Conservation (phyloP, 2,113 vertebrate genomes). For the Xiphophorus couchianus region DNA sequence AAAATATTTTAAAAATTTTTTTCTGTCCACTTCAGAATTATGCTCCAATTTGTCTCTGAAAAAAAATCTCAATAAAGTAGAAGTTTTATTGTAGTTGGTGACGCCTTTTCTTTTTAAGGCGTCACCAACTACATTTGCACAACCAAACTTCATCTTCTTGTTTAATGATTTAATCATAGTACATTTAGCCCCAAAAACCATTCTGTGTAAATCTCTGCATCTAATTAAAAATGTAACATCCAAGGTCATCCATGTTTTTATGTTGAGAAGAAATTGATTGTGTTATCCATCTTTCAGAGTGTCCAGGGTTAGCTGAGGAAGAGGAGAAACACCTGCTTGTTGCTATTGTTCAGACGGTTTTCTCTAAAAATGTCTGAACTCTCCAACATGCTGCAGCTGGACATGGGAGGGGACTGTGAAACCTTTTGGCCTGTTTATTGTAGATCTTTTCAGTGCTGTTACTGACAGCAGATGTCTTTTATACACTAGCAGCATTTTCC, state of each 20-base stretch:
- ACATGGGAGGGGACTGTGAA: constrained; percentile 63
- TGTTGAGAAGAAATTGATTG: constrained; percentile 13
- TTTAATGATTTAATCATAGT: constrained; percentile 11
- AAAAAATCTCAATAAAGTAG: too few species aligned
- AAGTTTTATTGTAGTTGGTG: too few species aligned
- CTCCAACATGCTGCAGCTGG: constrained; percentile 68
- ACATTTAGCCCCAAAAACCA: not conserved
- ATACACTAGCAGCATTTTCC: constrained; percentile 50
- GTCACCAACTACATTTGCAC: constrained; percentile 16
- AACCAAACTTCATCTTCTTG: constrained; percentile 10
- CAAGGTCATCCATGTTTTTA: constrained; percentile 9
- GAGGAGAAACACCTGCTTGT: constrained; percentile 71
- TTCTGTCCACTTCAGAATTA: too few species aligned
- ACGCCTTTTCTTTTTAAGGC: not conserved
- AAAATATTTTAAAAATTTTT: too few species aligned
- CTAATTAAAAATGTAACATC: constrained; percentile 34
- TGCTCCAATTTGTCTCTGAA: too few species aligned
- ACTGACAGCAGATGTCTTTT: constrained; percentile 68
- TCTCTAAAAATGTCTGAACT: constrained; percentile 33
- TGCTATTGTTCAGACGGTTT: constrained; percentile 46
- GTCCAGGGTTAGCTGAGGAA: constrained; percentile 31
- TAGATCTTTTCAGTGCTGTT: constrained; percentile 60
- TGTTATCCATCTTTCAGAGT: constrained; percentile 45
- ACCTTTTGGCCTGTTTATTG: constrained; percentile 72
- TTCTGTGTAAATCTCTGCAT: constrained; percentile 27